Evolutionary conservation across 1,140 invertebrate genomes (phyloP), one percentile per base, ranked within the genome.

Genomic region (Drosophila pruinosa): DNA sequence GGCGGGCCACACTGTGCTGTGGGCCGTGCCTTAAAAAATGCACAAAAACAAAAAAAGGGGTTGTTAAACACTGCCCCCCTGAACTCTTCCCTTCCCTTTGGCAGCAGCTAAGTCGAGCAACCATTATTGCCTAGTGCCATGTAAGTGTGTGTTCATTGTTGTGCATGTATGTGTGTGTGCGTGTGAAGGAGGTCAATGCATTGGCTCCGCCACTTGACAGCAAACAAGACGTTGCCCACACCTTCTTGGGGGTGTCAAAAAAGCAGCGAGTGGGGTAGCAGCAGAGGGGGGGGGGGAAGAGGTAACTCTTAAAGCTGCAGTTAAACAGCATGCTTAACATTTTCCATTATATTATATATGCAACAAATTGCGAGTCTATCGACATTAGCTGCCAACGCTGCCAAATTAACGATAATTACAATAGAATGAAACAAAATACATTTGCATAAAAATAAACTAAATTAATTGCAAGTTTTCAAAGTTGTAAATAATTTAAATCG

Each of bases 101-200:
- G 15, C 62, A 24, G 17, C 48, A 19, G n/a, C 36, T n/a, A 45
- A 59, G 41, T 45, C 38, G 61, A 53, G 61, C 68, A 53, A 76
- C 78, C 78, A 81, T 81, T 81, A 81, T 78, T 76, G 63, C 78
- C 74, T 78, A 76, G 78, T 82, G 73, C 72, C 59, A 80, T 69
- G 24, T 65, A 79, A 79, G 76, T 79, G 76, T 78, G 75, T 78
- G 70, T 65, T 62, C 34, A 43, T 12, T 45, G 24, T 31, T 31
- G 38, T 45, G 41, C n/a, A 15, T 21, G 41, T 19, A 24, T 56
- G 38, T 48, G 31, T 64, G 45, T 65, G 24, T 69, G 68, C 68
- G 75, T 72, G 73, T 73, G 75, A 78, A 68, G 75, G 69, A 78
- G 75, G 75, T 78, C 75, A 78, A 78, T 78, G 75, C 63, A 78